Evolutionary conservation across 2,797 vertebrate species (phyloP).

Genomic region (Babyrousa celebensis): DNA sequence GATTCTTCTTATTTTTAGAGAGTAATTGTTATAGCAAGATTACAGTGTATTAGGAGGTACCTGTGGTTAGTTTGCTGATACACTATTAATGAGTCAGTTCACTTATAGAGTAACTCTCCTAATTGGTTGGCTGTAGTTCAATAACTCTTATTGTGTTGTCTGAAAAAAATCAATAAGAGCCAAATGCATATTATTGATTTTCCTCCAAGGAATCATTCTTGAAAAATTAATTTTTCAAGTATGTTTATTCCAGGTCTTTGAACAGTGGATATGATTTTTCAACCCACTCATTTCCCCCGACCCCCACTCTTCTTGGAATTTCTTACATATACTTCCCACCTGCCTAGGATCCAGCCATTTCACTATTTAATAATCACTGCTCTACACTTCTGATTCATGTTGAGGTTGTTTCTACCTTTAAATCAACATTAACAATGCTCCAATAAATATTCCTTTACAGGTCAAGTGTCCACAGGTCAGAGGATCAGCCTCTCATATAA

Average conservation of each 20-base stretch:
- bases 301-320: background rate
- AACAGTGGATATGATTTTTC: background rate
- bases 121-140: conserved; percentile 29
- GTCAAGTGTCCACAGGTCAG: background rate
- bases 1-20: background rate
- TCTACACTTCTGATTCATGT: background rate
- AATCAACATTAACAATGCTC: background rate
- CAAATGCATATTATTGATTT: background rate
- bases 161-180: conserved; percentile 27
- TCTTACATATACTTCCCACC: background rate
- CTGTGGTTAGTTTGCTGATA: conserved; percentile 46
- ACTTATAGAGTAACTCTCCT: background rate
- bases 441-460: background rate
- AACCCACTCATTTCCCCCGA: background rate
- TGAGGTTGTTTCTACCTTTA: conserved; percentile 55
- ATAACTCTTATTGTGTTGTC: background rate
- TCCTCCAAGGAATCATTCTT: conserved; percentile 30
- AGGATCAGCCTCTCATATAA: background rate
- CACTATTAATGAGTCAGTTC: conserved; percentile 21
- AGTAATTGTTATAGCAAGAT: conserved; percentile 4
- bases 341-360: background rate
- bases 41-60: background rate
- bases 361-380: background rate
- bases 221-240: conserved; percentile 47
- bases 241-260: conserved; percentile 36